These are phyloP conservation scores for Odontomyia ornata DNA, from an alignment of 2,888 invertebrate species.

Conservation along the genomic window DNA sequence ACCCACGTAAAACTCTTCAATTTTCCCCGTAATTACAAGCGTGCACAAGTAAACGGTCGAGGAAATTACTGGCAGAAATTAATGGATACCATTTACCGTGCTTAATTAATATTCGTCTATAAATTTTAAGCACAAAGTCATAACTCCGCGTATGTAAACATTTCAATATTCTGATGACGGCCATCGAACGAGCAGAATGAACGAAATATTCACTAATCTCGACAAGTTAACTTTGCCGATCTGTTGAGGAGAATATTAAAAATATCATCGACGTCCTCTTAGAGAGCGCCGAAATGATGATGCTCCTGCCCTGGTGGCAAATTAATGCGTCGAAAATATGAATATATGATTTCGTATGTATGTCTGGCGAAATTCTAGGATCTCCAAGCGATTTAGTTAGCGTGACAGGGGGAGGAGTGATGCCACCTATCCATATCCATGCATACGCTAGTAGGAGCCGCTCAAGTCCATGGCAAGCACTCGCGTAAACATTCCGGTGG, in stretches of 20 bases:
- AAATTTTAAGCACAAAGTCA: slow-evolving; percentile 43
- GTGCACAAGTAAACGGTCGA: slow-evolving; percentile 24
- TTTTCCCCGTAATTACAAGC: slow-evolving; percentile 34
- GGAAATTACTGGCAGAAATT: slow-evolving; percentile 41
- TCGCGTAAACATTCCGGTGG: slow-evolving; percentile 1
- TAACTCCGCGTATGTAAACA: slow-evolving; percentile 39
- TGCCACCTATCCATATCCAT: not conserved
- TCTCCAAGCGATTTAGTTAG: too few species aligned
- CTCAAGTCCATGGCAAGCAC: slow-evolving; percentile 3
- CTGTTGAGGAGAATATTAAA: slow-evolving; percentile 1
- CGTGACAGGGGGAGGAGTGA: too few species aligned
- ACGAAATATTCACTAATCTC: slow-evolving; percentile 14
- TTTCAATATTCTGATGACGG: slow-evolving; percentile 19
- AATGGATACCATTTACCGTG: slow-evolving; percentile 41
- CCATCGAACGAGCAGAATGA: not conserved
- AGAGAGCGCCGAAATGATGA: not conserved
- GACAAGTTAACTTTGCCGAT: not conserved
- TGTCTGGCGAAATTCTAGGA: too few species aligned
- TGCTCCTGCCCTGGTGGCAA: not conserved
- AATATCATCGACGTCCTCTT: slow-evolving; percentile 12
- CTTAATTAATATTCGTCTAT: slow-evolving; percentile 43
- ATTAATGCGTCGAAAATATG: slow-evolving; percentile 20
- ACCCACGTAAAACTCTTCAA: slow-evolving; percentile 38
- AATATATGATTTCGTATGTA: not conserved
- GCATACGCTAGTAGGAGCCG: not conserved